Base-by-base conservation (phyloP, 2,797 vertebrate species). In the Notamacropus eugenii region DNA sequence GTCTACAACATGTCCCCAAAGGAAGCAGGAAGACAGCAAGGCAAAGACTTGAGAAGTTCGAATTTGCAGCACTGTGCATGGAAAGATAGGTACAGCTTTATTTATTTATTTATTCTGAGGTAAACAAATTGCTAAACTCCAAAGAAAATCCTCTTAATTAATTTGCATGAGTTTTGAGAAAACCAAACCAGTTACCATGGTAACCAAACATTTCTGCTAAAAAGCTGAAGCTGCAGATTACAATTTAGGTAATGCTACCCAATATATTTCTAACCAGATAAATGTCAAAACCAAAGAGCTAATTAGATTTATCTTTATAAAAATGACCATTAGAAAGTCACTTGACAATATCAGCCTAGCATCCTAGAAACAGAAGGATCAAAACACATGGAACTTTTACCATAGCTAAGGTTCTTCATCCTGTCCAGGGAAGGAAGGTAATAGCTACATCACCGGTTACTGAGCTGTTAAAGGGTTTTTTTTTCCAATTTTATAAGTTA, bases 111-210 rank as follows among this genome's bases (percentile, higher is more conserved):
- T 82, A 10, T 94, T 95, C 95, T 94, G 93, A 93, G 87, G 62
- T 62, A 97, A 95, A 95, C 52, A 54, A 87, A 97, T 90, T 1
- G 93, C 57, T 91, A 94, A 98, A 95, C 96, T 97, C 96, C 91
- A 97, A 94, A 97, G 97, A 97, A 50, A 97, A 96, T 96, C 96
- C 97, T 96, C 96, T 95, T 96, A 98, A 96, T 97, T 96, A 97
- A 97, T 97, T 96, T 97, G 96, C 95, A 98, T 94, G 93, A 96
- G 95, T 97, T 97, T 97, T 95, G 97, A 92, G 95, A 94, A 94
- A 97, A 96, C 93, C 97, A 97, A 96, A 94, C 90, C 31, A 82
- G 98, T 99, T 98, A 96, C 98, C 98, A 98, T 98, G 97, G 98
- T 95, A 99, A 99, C 99, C 94, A 97, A 98, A 97, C 97, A 95